Evolutionary conservation across 2,797 vertebrate species (phyloP).

Genomic region (Ctenosaura bakeri): DNA sequence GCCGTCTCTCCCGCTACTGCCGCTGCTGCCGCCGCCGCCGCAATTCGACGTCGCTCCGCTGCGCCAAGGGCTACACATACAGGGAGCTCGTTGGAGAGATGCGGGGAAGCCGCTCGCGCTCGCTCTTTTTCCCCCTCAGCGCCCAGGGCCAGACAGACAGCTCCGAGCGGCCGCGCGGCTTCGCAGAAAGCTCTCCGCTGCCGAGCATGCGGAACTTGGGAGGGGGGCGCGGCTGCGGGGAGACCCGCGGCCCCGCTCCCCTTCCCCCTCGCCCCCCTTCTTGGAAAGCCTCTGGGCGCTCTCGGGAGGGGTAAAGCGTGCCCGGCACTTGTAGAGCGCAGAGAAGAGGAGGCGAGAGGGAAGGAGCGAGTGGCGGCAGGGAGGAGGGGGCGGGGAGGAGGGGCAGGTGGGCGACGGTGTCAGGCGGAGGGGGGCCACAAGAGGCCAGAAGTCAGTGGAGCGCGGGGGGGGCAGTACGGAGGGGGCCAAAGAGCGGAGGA

Average conservation of each 20-base stretch:
- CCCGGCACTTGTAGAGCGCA: constrained; percentile 78
- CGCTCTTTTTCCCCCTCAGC: neutral
- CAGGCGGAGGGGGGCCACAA: no score
- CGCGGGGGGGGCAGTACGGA: no score
- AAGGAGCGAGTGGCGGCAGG: constrained; percentile 17
- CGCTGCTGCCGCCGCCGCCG: constrained; percentile 67
- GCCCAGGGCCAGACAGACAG: constrained; percentile 51
- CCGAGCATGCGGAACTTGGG: neutral
- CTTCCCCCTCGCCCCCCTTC: neutral
- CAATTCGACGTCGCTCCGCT: constrained; percentile 73
- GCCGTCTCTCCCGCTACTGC: constrained; percentile 31
- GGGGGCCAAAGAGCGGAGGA: no score
- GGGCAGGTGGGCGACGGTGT: no score
- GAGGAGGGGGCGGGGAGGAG: constrained; percentile 60
- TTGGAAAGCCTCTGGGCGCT: neutral
- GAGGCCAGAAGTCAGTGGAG: no score
- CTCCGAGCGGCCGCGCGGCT: no score
- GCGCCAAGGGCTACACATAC: constrained; percentile 61
- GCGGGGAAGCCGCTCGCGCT: constrained; percentile 53
- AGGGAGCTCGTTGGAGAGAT: neutral
- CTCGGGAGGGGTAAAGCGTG: no score
- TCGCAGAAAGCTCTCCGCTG: neutral
- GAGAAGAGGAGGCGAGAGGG: constrained; percentile 42
- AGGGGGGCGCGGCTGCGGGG: neutral
- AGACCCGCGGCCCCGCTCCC: neutral